These are phyloP conservation scores for Acrossocheilus fasciatus DNA, from an alignment of 2,797 vertebrate genomes.

Conservation along the genomic window DNA sequence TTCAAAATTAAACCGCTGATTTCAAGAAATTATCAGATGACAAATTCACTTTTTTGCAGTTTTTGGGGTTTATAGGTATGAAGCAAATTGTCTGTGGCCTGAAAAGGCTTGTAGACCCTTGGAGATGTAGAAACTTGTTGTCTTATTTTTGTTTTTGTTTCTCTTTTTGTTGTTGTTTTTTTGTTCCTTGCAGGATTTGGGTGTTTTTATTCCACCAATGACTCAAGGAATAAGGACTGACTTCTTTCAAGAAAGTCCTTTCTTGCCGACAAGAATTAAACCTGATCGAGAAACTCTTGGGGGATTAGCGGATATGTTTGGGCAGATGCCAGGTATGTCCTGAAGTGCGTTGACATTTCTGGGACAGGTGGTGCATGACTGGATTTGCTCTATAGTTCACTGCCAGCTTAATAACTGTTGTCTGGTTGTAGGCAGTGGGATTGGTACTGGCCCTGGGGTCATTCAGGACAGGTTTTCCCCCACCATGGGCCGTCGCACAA, in stretches of 20 bases:
- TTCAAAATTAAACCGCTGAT: neutral
- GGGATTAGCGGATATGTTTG: conserved; percentile 98
- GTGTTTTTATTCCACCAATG: conserved; percentile 98
- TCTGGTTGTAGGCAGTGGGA: conserved; percentile 85
- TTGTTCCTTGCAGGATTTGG: conserved; percentile 87
- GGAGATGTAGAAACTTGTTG: neutral
- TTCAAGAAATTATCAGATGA: neutral
- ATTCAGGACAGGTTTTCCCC: conserved; percentile 99
- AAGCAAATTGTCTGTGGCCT: neutral
- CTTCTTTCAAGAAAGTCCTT: conserved; percentile 97
- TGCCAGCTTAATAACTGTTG: neutral
- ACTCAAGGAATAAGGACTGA: conserved; percentile 95
- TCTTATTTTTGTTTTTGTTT: neutral
- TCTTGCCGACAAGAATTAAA: conserved; percentile 94
- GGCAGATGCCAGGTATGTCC: conserved; percentile 95
- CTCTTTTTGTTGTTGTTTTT: neutral
- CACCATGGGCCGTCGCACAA: conserved; percentile 97
- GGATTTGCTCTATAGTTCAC: neutral
- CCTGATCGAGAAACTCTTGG: conserved; percentile 96
- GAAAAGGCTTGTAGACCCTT: neutral
- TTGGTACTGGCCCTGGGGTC: conserved; percentile 98
- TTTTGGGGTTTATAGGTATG: neutral
- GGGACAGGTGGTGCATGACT: conserved; percentile 21
- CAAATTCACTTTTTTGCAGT: too few relatives aligned
- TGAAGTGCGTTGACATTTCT: neutral